These are phyloP conservation scores for Himantopus leucocephalus DNA, from an alignment of 2,113 vertebrate genomes.

Conservation along the genomic window DNA sequence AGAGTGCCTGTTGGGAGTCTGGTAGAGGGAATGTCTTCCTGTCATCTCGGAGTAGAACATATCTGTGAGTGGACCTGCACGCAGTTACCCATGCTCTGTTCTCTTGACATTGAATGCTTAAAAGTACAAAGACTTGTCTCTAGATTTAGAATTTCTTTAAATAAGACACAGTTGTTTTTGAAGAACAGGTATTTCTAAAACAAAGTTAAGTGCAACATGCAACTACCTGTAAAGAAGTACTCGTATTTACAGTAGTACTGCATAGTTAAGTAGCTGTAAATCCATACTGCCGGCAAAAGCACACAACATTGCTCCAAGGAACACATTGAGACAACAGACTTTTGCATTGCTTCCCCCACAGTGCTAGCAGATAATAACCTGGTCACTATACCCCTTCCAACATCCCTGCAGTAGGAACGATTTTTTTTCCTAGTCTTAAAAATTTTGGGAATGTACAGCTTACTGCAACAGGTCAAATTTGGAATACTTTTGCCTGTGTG, in stretches of 20 bases:
- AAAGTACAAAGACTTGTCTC: background rate
- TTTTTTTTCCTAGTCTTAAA: background rate
- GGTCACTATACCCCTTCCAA: background rate
- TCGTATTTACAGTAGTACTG: background rate
- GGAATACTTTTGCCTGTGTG: background rate
- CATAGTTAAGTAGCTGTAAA: background rate
- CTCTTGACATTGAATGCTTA: background rate
- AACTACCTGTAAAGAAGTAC: background rate
- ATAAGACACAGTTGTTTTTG: accelerated
- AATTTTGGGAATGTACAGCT: background rate
- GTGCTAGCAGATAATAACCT: background rate
- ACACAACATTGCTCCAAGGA: background rate
- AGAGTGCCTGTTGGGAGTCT: background rate
- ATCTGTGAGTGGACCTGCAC: background rate
- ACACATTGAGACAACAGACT: background rate
- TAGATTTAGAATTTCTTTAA: background rate
- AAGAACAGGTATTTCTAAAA: background rate
- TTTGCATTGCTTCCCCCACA: too few relatives aligned
- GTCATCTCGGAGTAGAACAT: accelerated
- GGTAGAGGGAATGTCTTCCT: background rate
- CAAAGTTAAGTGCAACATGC: background rate
- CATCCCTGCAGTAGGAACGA: accelerated
- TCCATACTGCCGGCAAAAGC: background rate
- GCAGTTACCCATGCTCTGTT: background rate
- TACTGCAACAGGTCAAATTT: background rate